These are phyloP conservation scores for Drosophila triauraria DNA, from an alignment of 1,140 invertebrate species.

Conservation along the genomic window DNA sequence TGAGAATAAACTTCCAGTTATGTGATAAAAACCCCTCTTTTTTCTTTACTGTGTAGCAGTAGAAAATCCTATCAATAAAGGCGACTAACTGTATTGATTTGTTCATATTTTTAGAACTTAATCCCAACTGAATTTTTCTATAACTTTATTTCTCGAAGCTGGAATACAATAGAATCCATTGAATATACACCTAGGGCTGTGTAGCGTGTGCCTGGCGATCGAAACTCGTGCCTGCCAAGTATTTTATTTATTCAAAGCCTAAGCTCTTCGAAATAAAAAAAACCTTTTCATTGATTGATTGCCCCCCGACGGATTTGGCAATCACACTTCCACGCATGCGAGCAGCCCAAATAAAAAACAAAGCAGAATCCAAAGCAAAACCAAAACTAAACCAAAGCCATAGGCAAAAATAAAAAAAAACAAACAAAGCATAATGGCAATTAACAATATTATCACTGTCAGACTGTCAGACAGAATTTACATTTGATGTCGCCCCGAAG, in stretches of 20 bases:
- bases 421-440: conserved; percentile 31
- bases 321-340: conserved; percentile 29
- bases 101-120: neutral
- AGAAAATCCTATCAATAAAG: neutral
- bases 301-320: conserved; percentile 24
- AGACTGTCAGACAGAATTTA: conserved; percentile 34
- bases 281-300: conserved; percentile 49
- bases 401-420: neutral
- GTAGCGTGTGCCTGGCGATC: conserved; percentile 1
- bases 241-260: conserved; percentile 35
- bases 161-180: conserved; percentile 9
- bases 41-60: neutral
- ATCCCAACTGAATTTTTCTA: neutral
- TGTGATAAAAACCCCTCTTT: too few relatives aligned
- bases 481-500: conserved; percentile 39
- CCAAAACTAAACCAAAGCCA: conserved; percentile 5
- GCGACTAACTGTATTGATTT: neutral
- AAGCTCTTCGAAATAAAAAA: conserved; percentile 19
- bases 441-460: conserved; percentile 46
- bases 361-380: conserved; percentile 5
- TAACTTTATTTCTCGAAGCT: neutral
- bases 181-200: neutral
- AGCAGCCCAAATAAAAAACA: conserved; percentile 25
- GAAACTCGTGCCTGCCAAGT: conserved; percentile 8
- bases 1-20: neutral